Evolutionary conservation across 1,140 invertebrate genomes (phyloP), one percentile per base, ranked within the genome.

Genomic region (Oryzaephilus surinamensis): DNA sequence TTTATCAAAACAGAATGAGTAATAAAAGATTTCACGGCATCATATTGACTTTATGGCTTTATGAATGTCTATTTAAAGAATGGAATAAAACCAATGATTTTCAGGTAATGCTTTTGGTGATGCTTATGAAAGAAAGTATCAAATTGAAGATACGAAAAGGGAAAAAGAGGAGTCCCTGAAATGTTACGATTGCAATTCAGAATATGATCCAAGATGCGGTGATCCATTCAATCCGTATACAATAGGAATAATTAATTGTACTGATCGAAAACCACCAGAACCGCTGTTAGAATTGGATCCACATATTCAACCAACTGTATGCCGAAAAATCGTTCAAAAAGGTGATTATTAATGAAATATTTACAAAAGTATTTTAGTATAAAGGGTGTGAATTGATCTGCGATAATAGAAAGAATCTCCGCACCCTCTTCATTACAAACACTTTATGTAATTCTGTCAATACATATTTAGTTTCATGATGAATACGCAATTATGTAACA

Each of bases 171-270:
- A 41, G 18, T 35, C 44, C 2, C 38, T 54, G 7, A 33, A 31
- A 16, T 91, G 86, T 57, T 91, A 86, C 53, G 75, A 87, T 46
- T 91, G 86, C 63, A 91, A 90, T 64, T 88, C 84, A 33, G 76
- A 74, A 29, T 88, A 76, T 52, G 86, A 91, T 63, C 81, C 81
- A 13, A 72, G 84, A 50, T 91, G 86, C 54, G 87, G 79, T 2
- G 82, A 89, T 55, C 80, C 83, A 2, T 91, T 92, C 54, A 77
- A 88, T 55, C 64, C 77, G 0, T 85, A 81, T 60, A 83, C 79
- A 29, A 72, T 91, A 34, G 85, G 81, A 11, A 71, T 74, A 35
- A 79, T 89, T 3, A 87, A 92, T 61, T 92, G 88, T 62, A 79
- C 81, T 35, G 72, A 84, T 55, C 75, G 76, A 50, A 73, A 74